Evolutionary conservation across 2,113 vertebrate genomes (phyloP), one percentile per base, ranked within the genome.

Genomic region (Macquaria ambigua): DNA sequence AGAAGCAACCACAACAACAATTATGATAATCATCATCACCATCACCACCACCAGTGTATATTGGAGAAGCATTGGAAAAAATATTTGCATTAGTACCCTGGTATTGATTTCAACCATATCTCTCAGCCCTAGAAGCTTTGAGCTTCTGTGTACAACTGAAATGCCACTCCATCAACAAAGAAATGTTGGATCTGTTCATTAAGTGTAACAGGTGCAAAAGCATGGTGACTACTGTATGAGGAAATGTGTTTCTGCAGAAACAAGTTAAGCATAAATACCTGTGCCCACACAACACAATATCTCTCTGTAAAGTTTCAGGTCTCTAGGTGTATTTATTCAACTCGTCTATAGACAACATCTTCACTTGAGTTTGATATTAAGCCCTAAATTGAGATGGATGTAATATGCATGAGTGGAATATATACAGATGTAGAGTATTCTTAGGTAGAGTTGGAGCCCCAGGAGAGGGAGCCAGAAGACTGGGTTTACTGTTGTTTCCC

Each of bases 401-500:
- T 62, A 9, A 64, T 71, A 8, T 39, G 18, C 28, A 31, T 46
- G 21, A 37, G 43, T 71, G 23, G 43, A 14, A 34, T 62, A 52
- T 15, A 37, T 43, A 9, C 7, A 58, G 16, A 71, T 66, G 18
- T 21, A 5, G 41, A 61, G 28, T 61, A 20, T 50, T 58, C 43
- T 58, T 43, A 46, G 25, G 8, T 50, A 21, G 16, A 28, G 1
- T 41, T 39, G 6, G 5, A 62, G 28, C 23, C 50, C 90, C 92
- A 91, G 83, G 46, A 93, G 92, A 85, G 92, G 92, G 92, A 83
- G 88, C 90, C 62, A 85, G 41, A 75, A 46, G 46, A 77, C 77
- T 68, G 55, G 23, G 28, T 74, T 66, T 68, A 41, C 14, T 41
- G 9, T 56, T 77, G 58, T 37, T 62, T 68, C 53, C 15, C 23